Conservation (phyloP, 2,888 invertebrate genomes). For the Bellardia bayeri region DNA sequence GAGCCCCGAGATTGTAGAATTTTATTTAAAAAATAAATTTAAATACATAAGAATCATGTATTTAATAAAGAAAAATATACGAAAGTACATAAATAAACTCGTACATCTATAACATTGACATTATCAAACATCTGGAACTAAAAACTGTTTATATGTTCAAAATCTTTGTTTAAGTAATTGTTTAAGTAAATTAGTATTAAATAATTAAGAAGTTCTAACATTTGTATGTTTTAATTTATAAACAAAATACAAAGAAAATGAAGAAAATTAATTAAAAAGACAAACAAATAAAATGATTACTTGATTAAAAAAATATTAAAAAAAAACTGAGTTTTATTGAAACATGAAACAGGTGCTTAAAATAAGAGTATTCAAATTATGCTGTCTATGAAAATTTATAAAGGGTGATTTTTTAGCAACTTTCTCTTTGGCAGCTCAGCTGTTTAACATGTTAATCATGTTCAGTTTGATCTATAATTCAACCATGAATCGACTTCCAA, state of each 20-base stretch:
- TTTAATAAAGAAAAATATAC: neutral
- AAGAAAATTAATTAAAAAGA: slow-evolving; percentile 32
- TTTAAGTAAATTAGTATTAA: slow-evolving; percentile 28
- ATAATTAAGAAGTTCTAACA: slow-evolving; percentile 41
- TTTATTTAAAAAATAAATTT: slow-evolving; percentile 12
- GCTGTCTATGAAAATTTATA: too few relatives aligned
- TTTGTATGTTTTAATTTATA: slow-evolving; percentile 54
- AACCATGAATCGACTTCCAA: too few relatives aligned
- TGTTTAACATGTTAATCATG: too few relatives aligned
- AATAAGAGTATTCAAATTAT: too few relatives aligned
- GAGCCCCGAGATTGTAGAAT: slow-evolving; percentile 71
- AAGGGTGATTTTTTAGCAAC: too few relatives aligned
- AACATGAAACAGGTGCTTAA: neutral
- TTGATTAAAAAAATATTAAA: slow-evolving; percentile 26
- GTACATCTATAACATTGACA: slow-evolving; percentile 27
- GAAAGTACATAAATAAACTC: neutral
- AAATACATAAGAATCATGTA: neutral
- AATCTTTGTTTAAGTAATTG: slow-evolving; percentile 40
- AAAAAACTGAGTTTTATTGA: neutral
- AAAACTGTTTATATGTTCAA: slow-evolving; percentile 29
- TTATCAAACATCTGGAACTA: slow-evolving; percentile 12
- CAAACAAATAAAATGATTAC: slow-evolving; percentile 40
- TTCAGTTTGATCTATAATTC: too few relatives aligned
- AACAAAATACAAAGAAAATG: slow-evolving; percentile 42
- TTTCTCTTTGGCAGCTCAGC: too few relatives aligned